These are phyloP conservation scores for Rissa tridactyla DNA, from an alignment of 2,113 vertebrate species.

Conservation along the genomic window DNA sequence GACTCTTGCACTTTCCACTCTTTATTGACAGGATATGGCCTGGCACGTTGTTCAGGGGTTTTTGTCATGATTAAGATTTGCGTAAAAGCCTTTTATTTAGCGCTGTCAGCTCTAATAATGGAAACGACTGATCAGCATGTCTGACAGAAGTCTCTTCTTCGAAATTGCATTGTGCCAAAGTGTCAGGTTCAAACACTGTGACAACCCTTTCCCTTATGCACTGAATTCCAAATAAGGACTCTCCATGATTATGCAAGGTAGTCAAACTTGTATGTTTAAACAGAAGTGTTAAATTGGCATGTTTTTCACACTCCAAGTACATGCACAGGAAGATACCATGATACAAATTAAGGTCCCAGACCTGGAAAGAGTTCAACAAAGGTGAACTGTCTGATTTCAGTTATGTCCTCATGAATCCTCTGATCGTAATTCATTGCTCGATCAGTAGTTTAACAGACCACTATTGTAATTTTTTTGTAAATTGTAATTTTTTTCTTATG, in stretches of 20 bases:
- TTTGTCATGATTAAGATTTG: slow-evolving; percentile 43
- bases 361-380: neutral
- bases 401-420: neutral
- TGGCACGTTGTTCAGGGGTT: neutral
- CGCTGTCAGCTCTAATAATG: slow-evolving; percentile 41
- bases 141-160: slow-evolving; percentile 40
- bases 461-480: neutral
- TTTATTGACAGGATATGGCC: neutral
- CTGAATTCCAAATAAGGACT: slow-evolving; percentile 26
- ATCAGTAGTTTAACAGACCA: neutral
- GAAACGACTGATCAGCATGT: slow-evolving; percentile 23
- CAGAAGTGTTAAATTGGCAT: neutral
- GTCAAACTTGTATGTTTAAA: neutral
- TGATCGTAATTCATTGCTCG: neutral
- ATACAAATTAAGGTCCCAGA: neutral
- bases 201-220: neutral
- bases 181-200: slow-evolving; percentile 31
- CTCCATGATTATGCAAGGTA: neutral
- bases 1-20: neutral
- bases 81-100: slow-evolving; percentile 61
- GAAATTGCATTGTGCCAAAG: slow-evolving; percentile 38
- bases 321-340: neutral
- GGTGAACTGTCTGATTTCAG: neutral
- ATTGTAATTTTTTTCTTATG: neutral
- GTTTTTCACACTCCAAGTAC: neutral